Base-by-base conservation (phyloP, 2,888 invertebrate genomes). In the Drosophila ezoana region DNA sequence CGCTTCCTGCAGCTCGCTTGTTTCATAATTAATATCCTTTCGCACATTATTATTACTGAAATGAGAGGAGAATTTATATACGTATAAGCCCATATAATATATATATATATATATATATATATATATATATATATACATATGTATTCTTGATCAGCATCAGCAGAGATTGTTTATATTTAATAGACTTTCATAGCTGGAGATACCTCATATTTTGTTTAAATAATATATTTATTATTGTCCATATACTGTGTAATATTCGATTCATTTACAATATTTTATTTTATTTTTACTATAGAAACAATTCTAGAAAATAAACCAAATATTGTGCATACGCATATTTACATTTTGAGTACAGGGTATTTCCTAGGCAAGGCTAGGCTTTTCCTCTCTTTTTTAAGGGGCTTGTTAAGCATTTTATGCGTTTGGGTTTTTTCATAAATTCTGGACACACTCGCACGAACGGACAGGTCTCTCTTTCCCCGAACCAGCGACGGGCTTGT, bases 1-100 rank as follows among this genome's bases (percentile, higher is more conserved):
- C 57, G 64, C 79, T 84, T 89, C 85, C 84, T 84, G 89, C 68
- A 81, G 64, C 70, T 87, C 65, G 87, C 89, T 87, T 89, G 87
- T 85, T 86, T 85, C 85, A 89, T 86, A 86, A 86, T 86, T 86
- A 86, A 86, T 86, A 86, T 86, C 86, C 85, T 87, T 86, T 86
- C 85, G 82, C 85, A 86, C 85, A 88, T 86, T 89, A 87, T 86
- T 88, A 86, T 88, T 76, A 85, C 82, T 86, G 81, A 87, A 87
- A 89, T 73, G 76, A 72, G 85, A 51, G 73, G 67, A 64, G 73
- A 49, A 57, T 41, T 57, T 33, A 57, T 43, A 44, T 20, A 32
- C 38, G 23, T 28, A 18, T 37, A 16, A 28, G 28, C 28, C 28
- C 13, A 49, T 41, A 23, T 11, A 35, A 11, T 33, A 43, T 4